A percentile compares a stretch with the other conserved stretches of the same genome.
These are phyloP conservation scores for Phylloscopus collybita DNA, from an alignment of 2,797 vertebrate genomes.

Conservation along the genomic window DNA sequence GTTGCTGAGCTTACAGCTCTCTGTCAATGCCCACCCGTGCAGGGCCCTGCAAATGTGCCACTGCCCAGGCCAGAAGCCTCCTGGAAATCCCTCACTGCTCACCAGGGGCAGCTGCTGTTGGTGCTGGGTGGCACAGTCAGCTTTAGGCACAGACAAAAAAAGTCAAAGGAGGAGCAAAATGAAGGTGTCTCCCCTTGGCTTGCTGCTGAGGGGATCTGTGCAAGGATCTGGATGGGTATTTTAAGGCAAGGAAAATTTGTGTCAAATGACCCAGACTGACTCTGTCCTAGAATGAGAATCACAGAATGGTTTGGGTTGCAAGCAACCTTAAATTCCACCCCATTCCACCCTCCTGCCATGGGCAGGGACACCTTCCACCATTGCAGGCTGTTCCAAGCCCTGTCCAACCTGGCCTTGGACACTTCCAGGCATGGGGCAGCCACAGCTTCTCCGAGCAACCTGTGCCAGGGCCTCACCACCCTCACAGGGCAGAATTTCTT, in stretches of 20 bases:
- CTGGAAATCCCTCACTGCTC: not conserved
- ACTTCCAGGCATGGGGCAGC: not conserved
- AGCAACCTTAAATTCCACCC: not conserved
- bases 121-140: not conserved
- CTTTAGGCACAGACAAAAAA: not conserved
- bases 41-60: not conserved
- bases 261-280: not conserved
- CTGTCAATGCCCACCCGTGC: not conserved
- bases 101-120: not conserved
- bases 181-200: not conserved
- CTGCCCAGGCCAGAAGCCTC: not conserved
- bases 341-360: not conserved
- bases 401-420: rapidly evolving
- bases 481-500: not conserved
- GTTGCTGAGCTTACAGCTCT: not conserved
- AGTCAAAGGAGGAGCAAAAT: not conserved
- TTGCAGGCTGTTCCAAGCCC: rapidly evolving
- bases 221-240: not conserved
- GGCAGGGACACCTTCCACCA: not conserved
- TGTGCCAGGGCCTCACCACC: rapidly evolving
- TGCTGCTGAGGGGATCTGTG: not conserved
- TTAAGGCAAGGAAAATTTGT: not conserved
- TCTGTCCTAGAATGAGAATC: not conserved
- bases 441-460: rapidly evolving
- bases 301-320: not conserved